A percentile compares a stretch with the other conserved stretches of the same genome.
These are phyloP conservation scores for Phaethon lepturus DNA, from an alignment of 2,113 vertebrate genomes.

Conservation along the genomic window DNA sequence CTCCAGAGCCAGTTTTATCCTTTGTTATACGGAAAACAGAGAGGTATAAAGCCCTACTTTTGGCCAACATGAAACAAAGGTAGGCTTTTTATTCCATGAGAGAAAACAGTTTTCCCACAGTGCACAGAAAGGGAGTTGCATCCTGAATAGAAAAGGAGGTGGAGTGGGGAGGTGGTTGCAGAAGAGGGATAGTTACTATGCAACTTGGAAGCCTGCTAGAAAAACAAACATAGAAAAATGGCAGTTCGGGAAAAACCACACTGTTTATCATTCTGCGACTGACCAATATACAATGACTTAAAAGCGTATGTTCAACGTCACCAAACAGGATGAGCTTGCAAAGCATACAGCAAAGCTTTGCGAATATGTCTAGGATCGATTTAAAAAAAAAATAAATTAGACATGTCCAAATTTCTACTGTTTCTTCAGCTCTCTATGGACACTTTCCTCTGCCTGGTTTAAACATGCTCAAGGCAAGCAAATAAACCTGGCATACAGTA, in stretches of 20 bases:
- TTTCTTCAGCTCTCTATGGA: neutral
- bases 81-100: neutral
- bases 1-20: neutral
- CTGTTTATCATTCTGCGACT: constrained; percentile 12
- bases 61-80: neutral
- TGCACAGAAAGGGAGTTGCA: neutral
- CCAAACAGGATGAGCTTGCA: neutral
- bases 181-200: neutral
- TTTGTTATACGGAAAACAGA: neutral
- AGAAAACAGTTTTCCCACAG: constrained; percentile 9
- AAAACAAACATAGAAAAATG: constrained; percentile 38
- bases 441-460: neutral
- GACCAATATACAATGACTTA: neutral
- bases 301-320: neutral
- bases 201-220: neutral
- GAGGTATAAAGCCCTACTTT: neutral
- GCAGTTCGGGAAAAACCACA: neutral
- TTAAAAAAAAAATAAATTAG: neutral
- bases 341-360: neutral
- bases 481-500: neutral
- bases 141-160: constrained; percentile 14
- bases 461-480: neutral
- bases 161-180: neutral
- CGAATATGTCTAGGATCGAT: neutral
- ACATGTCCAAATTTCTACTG: neutral